These are phyloP conservation scores for Pseudolaguvia tuberculata DNA, from an alignment of 2,113 vertebrate genomes.

Conservation along the genomic window DNA sequence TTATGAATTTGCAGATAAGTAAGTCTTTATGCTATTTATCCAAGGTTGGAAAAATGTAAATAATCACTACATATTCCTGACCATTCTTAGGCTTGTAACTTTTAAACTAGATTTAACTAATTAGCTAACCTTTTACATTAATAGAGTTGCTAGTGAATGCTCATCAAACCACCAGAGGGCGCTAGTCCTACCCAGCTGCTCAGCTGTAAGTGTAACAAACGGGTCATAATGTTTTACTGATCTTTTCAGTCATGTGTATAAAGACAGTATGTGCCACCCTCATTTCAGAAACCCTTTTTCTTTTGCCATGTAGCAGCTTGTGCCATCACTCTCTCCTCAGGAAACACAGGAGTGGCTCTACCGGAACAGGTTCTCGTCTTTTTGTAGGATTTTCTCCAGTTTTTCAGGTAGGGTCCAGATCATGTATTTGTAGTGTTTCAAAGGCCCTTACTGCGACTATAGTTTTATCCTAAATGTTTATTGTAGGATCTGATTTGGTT, in stretches of 20 bases:
- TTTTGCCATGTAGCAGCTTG: constrained; percentile 84
- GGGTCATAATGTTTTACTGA: constrained; percentile 53
- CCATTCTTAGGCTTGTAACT: not conserved
- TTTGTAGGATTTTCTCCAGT: constrained; percentile 85
- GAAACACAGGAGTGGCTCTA: constrained; percentile 91
- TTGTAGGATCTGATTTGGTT: constrained; percentile 83
- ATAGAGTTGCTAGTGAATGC: constrained; percentile 71
- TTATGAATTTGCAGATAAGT: constrained; percentile 81
- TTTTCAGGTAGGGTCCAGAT: constrained; percentile 76
- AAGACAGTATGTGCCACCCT: constrained; percentile 65
- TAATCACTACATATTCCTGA: not conserved
- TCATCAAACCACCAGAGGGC: constrained; percentile 82
- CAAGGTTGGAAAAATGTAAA: not conserved
- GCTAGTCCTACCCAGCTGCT: constrained; percentile 72
- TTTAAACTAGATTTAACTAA: not conserved
- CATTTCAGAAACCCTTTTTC: constrained; percentile 71
- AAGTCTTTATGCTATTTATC: constrained; percentile 52
- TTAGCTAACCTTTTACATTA: not conserved
- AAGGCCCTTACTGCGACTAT: not conserved
- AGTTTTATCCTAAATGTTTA: constrained; percentile 27
- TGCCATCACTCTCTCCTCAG: constrained; percentile 81
- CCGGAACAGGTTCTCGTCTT: constrained; percentile 84
- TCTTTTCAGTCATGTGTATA: constrained; percentile 62
- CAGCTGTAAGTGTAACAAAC: constrained; percentile 78
- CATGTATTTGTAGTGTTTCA: not conserved